phyloP scores from a whole-genome alignment of 2,888 invertebrate species.

The Tenthredo notha region DNA sequence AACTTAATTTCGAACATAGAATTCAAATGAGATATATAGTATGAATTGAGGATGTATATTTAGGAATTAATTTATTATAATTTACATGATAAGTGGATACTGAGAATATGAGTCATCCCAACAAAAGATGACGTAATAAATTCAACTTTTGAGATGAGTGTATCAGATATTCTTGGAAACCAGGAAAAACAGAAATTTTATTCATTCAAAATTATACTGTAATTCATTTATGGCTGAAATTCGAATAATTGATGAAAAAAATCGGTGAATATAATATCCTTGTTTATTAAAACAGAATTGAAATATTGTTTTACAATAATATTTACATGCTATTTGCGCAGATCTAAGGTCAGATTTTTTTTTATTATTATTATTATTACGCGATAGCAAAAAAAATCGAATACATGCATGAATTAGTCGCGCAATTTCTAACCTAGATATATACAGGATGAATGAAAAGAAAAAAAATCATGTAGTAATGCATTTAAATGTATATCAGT shows the following conservation, averaged over 20 bases:
- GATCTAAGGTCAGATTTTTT: neutral
- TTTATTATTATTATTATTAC: neutral
- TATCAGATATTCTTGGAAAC: neutral
- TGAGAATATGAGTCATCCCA: neutral
- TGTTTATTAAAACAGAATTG: neutral
- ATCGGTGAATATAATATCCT: neutral
- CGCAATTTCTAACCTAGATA: neutral
- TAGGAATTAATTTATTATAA: neutral
- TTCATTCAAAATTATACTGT: neutral
- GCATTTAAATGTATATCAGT: neutral
- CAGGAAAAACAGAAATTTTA: neutral
- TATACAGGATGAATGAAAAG: neutral
- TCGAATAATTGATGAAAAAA: neutral
- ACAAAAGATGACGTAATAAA: neutral
- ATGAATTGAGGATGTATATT: neutral
- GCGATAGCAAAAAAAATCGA: neutral
- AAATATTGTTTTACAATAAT: neutral
- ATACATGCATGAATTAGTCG: neutral
- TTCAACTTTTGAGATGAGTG: neutral
- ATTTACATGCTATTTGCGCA: neutral
- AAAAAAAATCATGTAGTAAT: neutral
- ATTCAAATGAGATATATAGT: neutral
- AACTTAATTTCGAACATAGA: neutral
- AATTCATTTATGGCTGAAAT: neutral
- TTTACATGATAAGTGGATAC: neutral